Evolutionary conservation across 2,797 vertebrate genomes (phyloP).

Genomic region (Pampus argenteus): DNA sequence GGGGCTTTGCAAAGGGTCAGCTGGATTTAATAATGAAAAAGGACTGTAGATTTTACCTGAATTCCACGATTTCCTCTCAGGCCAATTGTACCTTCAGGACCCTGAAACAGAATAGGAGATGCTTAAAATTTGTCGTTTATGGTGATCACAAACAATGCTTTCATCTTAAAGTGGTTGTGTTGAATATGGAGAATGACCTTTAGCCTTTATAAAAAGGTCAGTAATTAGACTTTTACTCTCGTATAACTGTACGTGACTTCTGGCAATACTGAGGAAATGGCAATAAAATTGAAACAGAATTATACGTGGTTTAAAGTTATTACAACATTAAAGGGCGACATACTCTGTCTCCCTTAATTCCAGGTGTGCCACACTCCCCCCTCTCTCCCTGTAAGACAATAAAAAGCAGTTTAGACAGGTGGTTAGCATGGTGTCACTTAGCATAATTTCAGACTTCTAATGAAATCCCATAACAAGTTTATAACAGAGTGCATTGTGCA

Average conservation of each 20-base stretch:
- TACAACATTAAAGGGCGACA: conserved; percentile 29
- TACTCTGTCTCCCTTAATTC: conserved; percentile 92
- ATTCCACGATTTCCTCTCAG: conserved; percentile 87
- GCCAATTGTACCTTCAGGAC: conserved; percentile 88
- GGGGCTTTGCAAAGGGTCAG: background rate
- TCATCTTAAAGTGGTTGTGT: background rate
- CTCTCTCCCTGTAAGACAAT: conserved; percentile 86
- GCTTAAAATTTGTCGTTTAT: background rate
- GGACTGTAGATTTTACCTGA: conserved; percentile 78
- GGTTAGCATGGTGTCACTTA: background rate
- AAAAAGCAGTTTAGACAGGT: conserved; percentile 12
- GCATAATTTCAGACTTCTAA: background rate
- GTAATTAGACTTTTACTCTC: background rate
- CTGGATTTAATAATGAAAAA: background rate
- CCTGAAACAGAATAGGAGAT: conserved; percentile 74
- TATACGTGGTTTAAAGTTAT: background rate
- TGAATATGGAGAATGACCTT: background rate
- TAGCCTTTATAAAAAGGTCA: background rate
- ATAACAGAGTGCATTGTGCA: conserved; percentile 11
- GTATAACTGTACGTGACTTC: background rate
- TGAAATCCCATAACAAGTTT: conserved; percentile 19
- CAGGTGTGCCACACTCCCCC: conserved; percentile 92
- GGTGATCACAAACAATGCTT: background rate
- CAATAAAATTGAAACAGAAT: background rate
- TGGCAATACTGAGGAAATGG: background rate